Evolutionary conservation across 2,113 vertebrate species (phyloP).

Genomic region (Gymnocephalus cernua): DNA sequence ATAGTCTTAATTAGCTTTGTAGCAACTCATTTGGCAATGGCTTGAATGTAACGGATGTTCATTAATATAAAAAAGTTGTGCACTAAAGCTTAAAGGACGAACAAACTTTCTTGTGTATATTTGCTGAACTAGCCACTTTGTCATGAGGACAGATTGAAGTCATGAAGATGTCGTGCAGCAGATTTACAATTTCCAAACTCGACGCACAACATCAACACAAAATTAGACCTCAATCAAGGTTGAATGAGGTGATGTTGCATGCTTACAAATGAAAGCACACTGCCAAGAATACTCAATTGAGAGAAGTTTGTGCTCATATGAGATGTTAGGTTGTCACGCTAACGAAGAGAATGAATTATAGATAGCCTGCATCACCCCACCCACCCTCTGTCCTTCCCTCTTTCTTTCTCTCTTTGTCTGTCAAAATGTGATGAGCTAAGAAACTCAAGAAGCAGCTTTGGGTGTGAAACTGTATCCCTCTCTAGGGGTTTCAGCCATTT

Average conservation of each 20-base stretch:
- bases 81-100: background rate
- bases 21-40: too few relatives aligned
- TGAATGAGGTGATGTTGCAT: slow-evolving; percentile 29
- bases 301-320: slow-evolving; percentile 24
- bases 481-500: slow-evolving; percentile 76
- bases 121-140: slow-evolving; percentile 26
- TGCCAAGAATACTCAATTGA: slow-evolving; percentile 12
- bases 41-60: too few relatives aligned
- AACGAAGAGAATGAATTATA: slow-evolving; percentile 68
- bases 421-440: slow-evolving; percentile 78
- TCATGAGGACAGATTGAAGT: background rate
- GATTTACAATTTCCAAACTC: background rate
- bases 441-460: slow-evolving; percentile 74
- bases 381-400: slow-evolving; percentile 6
- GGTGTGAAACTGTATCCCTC: slow-evolving; percentile 76
- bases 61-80: too few relatives aligned
- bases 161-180: too few relatives aligned
- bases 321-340: slow-evolving; percentile 44
- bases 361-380: slow-evolving; percentile 47
- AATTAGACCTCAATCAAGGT: slow-evolving; percentile 16
- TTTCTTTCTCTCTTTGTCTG: slow-evolving; percentile 43
- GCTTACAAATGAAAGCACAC: slow-evolving; percentile 12
- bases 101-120: slow-evolving; percentile 10
- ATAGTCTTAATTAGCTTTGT: too few relatives aligned
- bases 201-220: background rate